Evolutionary conservation across 2,797 vertebrate species (phyloP).

Genomic region (Avahi laniger): DNA sequence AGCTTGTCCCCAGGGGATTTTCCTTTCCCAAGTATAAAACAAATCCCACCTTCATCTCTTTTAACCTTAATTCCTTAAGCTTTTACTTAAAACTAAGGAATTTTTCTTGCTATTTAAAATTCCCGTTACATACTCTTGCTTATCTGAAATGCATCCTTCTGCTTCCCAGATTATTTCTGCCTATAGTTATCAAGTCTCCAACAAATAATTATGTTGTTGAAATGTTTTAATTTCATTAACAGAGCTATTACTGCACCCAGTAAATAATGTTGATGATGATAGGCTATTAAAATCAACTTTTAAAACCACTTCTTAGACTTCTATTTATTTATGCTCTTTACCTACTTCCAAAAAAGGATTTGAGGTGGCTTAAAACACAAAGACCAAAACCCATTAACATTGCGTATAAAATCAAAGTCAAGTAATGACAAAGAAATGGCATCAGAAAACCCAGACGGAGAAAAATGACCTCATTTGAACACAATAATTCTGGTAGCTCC

Average conservation of each 20-base stretch:
- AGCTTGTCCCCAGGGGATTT: background rate
- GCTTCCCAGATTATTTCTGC: slow-evolving; percentile 50
- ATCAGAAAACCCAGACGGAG: background rate
- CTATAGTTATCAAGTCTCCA: background rate
- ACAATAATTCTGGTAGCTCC: background rate
- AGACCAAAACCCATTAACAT: slow-evolving; percentile 29
- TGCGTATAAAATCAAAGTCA: background rate
- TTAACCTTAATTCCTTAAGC: background rate
- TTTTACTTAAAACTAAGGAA: slow-evolving; percentile 27
- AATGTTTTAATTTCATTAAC: slow-evolving; percentile 49
- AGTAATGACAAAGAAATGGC: slow-evolving; percentile 31
- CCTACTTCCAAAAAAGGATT: background rate
- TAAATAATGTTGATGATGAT: slow-evolving; percentile 24
- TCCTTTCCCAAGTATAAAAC: background rate
- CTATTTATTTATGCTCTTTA: background rate
- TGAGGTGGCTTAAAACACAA: slow-evolving; percentile 19
- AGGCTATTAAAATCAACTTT: slow-evolving; percentile 29
- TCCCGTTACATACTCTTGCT: background rate
- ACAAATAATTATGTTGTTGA: slow-evolving; percentile 44
- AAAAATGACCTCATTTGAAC: background rate
- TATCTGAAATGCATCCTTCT: slow-evolving; percentile 33
- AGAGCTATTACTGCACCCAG: background rate
- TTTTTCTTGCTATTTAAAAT: background rate
- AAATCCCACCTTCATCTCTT: background rate
- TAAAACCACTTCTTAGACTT: background rate